These are phyloP conservation scores for Muntiacus reevesi DNA, from an alignment of 2,113 vertebrate species.

Conservation along the genomic window DNA sequence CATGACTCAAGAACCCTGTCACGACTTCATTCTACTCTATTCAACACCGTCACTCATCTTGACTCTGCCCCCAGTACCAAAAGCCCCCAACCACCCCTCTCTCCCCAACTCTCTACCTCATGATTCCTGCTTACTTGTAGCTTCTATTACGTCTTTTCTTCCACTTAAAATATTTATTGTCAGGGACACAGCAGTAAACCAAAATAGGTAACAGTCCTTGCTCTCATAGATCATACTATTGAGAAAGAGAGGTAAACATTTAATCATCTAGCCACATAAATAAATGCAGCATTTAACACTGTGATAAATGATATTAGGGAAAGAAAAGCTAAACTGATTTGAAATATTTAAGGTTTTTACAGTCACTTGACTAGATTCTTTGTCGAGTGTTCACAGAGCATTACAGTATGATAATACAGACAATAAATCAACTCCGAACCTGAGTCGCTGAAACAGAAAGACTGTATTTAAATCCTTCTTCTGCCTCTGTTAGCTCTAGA, in stretches of 20 bases:
- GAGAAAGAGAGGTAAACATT: background rate
- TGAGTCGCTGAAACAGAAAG: background rate
- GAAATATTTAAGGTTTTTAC: background rate
- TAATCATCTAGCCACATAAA: constrained; percentile 2
- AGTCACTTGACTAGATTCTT: background rate
- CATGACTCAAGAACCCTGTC: background rate
- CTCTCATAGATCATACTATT: background rate
- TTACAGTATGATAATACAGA: background rate
- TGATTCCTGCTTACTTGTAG: background rate
- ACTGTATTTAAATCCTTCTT: background rate
- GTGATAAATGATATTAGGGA: background rate
- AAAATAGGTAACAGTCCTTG: background rate
- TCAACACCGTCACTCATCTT: background rate
- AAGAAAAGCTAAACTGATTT: background rate
- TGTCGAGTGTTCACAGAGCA: background rate
- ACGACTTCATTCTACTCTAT: background rate
- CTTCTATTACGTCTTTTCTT: background rate
- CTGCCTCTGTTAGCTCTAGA: background rate
- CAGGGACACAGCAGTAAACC: background rate
- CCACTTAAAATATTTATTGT: background rate
- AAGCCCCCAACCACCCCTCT: background rate
- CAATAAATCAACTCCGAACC: background rate
- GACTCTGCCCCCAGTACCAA: background rate
- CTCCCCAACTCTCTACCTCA: background rate
- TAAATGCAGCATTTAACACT: background rate